Conservation (phyloP, 2,113 vertebrate species). For the Emberiza fucata region DNA sequence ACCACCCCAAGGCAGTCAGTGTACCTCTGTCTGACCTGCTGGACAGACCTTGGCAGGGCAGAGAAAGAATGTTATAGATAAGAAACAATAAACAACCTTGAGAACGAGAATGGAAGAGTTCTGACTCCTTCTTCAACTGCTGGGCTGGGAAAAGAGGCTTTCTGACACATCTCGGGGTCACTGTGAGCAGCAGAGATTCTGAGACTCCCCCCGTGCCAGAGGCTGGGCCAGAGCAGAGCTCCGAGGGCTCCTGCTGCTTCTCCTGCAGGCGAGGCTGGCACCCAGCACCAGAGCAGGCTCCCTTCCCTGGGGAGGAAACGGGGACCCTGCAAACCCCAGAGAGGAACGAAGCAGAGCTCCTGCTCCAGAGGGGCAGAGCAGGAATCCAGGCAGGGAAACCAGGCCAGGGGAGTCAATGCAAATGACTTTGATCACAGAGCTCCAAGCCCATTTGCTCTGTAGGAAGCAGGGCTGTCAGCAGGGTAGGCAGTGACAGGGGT, state of each 20-base stretch:
- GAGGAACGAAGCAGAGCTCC: accelerated
- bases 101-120: no score
- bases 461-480: constrained; percentile 39
- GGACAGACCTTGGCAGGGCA: no score
- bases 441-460: constrained; percentile 43
- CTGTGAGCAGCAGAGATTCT: no score
- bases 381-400: constrained; percentile 23
- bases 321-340: not conserved
- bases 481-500: constrained; percentile 32
- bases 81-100: no score
- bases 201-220: not conserved
- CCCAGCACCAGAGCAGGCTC: not conserved
- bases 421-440: constrained; percentile 9
- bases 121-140: no score
- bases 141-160: no score
- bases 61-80: no score
- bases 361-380: not conserved
- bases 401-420: constrained; percentile 47
- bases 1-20: no score
- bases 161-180: no score
- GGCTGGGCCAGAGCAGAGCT: not conserved
- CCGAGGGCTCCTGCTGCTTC: accelerated
- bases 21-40: no score
- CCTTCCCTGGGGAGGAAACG: not conserved
- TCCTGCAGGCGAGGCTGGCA: not conserved